Base-by-base conservation (phyloP, 2,888 invertebrate genomes). In the Yponomeuta plumbellus region DNA sequence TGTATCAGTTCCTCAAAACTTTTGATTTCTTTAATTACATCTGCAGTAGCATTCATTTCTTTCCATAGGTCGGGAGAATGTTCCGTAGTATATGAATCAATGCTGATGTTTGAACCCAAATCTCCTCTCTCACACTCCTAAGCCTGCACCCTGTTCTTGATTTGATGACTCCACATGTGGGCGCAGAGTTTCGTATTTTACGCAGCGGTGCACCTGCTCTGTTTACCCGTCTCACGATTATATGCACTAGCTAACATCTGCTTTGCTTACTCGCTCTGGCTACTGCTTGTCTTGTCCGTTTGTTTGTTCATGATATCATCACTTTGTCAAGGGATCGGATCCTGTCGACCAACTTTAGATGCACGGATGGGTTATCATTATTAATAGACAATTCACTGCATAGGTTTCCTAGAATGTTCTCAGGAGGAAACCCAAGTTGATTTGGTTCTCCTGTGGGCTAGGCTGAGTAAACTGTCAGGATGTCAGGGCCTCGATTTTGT, bases 1-100 rank as follows among this genome's bases (percentile, higher is more conserved):
- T 74, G 67, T 66, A 72, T 75, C 65, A 83, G 72, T 52, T 71
- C 69, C 22, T 76, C 73, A 74, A 81, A 82, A 66, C 70, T 74
- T 68, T 79, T 76, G 57, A 72, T 57, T 57, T 68, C 56, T 57
- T 74, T 11, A 11, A n/a, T 68, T 40, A 58, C 66, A 22, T 67
- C 66, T 23, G 71, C 68, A 52, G 67, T 61, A 67, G 56, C 21
- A 68, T 70, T 73, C 57, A 81, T 71, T 61, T 71, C 69, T 67
- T 78, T 69, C 84, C 81, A 83, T 56, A 84, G 61, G 58, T 52
- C 44, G 8, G 44, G 17, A 52, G 13, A 52, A 4, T 52, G 44
- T 52, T 52, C 17, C 3, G 44, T 17, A 17, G 3, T 52, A 17
- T 13, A 52, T 13, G 44, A 52, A 17, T 52, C 44, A 17, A 52